A percentile compares a stretch with the other conserved stretches of the same genome.
Evolutionary conservation across 2,113 vertebrate species (phyloP).

Genomic region (Noturus placidus): DNA sequence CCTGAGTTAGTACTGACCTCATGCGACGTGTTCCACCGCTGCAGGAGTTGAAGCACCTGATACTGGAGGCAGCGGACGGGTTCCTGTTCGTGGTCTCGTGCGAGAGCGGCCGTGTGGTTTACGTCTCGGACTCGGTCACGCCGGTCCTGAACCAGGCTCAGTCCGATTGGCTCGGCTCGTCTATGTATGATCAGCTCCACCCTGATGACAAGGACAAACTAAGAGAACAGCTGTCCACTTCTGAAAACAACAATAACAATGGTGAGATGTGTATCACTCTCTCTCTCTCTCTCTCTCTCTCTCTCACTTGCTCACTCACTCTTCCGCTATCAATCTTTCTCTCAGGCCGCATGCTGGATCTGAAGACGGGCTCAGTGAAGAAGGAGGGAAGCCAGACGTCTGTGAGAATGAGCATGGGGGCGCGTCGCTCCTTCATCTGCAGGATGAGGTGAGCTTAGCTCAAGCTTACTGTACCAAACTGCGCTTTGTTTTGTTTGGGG

Average conservation of each 20-base stretch:
- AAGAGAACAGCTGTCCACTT: constrained; percentile 91
- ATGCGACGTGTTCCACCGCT: neutral
- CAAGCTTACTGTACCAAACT: too few species aligned
- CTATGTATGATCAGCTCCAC: constrained; percentile 93
- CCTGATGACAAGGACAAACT: constrained; percentile 94
- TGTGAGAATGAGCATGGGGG: constrained; percentile 95
- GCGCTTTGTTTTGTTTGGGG: too few species aligned
- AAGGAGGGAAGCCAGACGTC: constrained; percentile 94
- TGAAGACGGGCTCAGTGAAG: constrained; percentile 97
- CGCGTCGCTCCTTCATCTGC: constrained; percentile 94
- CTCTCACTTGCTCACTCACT: neutral
- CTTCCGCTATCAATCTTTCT: neutral
- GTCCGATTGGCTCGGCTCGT: constrained; percentile 92
- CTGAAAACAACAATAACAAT: constrained; percentile 84
- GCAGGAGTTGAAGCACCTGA: constrained; percentile 94
- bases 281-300: neutral
- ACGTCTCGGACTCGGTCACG: constrained; percentile 91
- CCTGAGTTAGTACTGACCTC: neutral
- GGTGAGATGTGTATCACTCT: constrained; percentile 67
- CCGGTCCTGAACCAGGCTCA: constrained; percentile 93
- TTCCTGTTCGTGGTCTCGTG: constrained; percentile 98
- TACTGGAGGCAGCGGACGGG: constrained; percentile 92
- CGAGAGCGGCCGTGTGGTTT: constrained; percentile 89
- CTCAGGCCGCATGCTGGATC: constrained; percentile 88
- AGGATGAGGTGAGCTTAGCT: constrained; percentile 84